These are phyloP conservation scores for Thalassoma bifasciatum DNA, from an alignment of 2,113 vertebrate genomes.

Conservation along the genomic window DNA sequence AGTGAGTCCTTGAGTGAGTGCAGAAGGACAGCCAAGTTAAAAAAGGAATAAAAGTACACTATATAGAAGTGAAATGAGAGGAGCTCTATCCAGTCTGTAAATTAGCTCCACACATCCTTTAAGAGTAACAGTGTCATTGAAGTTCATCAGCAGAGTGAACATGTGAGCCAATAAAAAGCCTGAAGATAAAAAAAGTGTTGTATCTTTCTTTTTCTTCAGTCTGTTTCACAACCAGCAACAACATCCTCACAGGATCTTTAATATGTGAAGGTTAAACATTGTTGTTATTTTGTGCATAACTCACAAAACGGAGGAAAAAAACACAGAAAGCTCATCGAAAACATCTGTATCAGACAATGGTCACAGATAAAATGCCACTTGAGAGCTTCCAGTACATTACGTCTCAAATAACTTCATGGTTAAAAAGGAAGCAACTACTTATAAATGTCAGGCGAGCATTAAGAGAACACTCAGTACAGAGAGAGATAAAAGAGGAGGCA, in stretches of 20 bases:
- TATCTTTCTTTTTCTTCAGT: too few species aligned
- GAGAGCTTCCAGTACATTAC: constrained; percentile 12
- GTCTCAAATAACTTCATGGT: constrained; percentile 35
- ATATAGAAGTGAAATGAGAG: not conserved
- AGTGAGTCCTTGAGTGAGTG: constrained; percentile 5
- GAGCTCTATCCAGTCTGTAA: not conserved
- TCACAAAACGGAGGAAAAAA: not conserved
- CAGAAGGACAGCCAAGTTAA: not conserved
- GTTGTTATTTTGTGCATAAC: not conserved
- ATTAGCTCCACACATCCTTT: not conserved
- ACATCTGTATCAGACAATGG: constrained; percentile 4
- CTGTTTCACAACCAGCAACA: too few species aligned
- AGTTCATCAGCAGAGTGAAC: not conserved
- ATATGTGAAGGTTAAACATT: not conserved
- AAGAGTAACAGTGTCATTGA: not conserved
- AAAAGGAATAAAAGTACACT: constrained; percentile 2
- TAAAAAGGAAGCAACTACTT: constrained; percentile 35
- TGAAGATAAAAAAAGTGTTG: too few species aligned
- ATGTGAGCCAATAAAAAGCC: too few species aligned
- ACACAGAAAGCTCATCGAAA: too few species aligned
- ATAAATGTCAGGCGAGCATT: constrained; percentile 49
- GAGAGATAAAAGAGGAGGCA: not conserved
- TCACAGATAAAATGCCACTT: constrained; percentile 17
- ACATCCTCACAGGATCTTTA: too few species aligned
- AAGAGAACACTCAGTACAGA: constrained; percentile 27